Evolutionary conservation across 2,113 vertebrate genomes (phyloP).

Genomic region (Gallinago media): DNA sequence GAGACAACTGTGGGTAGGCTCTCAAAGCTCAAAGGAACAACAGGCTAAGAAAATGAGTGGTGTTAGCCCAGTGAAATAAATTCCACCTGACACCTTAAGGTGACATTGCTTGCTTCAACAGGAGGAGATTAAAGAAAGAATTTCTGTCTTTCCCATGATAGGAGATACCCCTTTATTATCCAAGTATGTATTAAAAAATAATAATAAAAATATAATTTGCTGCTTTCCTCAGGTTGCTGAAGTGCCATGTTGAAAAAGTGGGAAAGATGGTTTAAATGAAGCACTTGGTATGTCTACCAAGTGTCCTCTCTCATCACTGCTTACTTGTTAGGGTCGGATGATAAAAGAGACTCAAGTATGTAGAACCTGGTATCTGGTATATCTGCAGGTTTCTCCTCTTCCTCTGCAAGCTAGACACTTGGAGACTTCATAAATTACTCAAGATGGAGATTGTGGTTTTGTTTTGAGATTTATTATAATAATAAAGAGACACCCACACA

Average conservation of each 20-base stretch:
- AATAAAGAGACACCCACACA: neutral
- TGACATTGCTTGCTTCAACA: slow-evolving; percentile 12
- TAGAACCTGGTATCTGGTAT: neutral
- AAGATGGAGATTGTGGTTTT: neutral
- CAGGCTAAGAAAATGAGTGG: slow-evolving; percentile 30
- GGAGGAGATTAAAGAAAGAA: slow-evolving; percentile 7
- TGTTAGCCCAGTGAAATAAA: slow-evolving; percentile 26
- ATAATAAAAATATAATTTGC: neutral
- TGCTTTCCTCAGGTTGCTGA: neutral
- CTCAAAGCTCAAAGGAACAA: slow-evolving; percentile 13
- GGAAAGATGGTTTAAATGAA: neutral
- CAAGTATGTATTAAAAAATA: neutral
- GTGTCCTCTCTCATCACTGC: neutral
- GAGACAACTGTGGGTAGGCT: neutral
- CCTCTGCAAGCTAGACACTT: neutral
- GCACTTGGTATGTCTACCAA: neutral
- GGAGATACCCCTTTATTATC: neutral
- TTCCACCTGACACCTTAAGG: slow-evolving; percentile 8
- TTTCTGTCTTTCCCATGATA: neutral
- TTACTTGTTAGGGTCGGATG: neutral
- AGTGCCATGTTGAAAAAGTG: neutral
- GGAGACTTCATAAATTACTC: neutral
- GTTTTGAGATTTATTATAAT: neutral
- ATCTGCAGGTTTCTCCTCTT: neutral
- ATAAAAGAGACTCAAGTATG: neutral